These are phyloP conservation scores for Lagorchestes hirsutus DNA, from an alignment of 2,797 vertebrate genomes.

Conservation along the genomic window DNA sequence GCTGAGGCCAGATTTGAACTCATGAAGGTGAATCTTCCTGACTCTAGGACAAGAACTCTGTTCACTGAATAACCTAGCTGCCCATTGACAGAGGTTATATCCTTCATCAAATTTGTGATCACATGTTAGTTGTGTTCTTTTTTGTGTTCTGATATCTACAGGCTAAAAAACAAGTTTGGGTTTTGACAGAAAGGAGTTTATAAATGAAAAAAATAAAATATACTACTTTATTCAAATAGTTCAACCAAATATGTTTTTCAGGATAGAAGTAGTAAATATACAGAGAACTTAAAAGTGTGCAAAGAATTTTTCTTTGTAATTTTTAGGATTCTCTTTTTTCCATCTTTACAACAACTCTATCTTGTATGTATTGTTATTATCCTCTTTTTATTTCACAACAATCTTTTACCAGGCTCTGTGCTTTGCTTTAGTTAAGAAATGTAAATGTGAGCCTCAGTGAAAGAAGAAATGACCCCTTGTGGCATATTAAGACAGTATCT, in stretches of 20 bases:
- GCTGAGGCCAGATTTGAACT: not conserved
- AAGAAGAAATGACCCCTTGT: not conserved
- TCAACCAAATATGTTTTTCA: not conserved
- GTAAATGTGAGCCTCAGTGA: not conserved
- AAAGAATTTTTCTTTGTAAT: not conserved
- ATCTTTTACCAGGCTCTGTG: not conserved
- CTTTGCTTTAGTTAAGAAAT: not conserved
- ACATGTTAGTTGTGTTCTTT: not conserved
- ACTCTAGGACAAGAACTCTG: not conserved
- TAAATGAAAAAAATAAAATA: not conserved
- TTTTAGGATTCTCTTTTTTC: not conserved
- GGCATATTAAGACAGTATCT: not conserved
- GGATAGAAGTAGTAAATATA: not conserved
- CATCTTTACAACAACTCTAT: not conserved
- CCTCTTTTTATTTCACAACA: not conserved
- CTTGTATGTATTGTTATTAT: not conserved
- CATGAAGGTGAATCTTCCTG: not conserved
- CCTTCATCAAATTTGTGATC: not conserved
- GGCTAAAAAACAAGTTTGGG: not conserved
- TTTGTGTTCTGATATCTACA: not conserved
- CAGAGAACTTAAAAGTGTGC: not conserved
- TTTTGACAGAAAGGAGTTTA: not conserved
- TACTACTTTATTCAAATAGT: not conserved
- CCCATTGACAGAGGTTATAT: not conserved
- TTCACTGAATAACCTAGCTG: not conserved